Base-by-base conservation (phyloP, 64 coral and sea anemone genomes). In the Dendrophyllia cribrosa region DNA sequence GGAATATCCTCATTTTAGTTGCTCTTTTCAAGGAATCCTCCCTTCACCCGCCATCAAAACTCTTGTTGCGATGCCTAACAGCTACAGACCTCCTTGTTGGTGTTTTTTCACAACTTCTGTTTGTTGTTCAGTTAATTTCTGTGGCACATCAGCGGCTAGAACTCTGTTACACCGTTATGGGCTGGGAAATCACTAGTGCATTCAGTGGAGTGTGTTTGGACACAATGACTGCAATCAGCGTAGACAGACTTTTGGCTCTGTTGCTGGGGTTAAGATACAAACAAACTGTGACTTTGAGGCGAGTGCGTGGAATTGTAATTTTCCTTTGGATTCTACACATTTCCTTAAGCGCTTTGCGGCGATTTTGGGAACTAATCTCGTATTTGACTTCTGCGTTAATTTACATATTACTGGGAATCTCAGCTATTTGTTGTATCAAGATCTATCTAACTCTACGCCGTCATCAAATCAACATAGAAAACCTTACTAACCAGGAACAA, bases 231-330 rank as follows among this genome's bases (percentile, higher is more conserved):
- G 46, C 72, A 75, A 75, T 75, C 19, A 51, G 72, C 19, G 4
- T 75, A 7, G 72, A 75, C 72, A 75, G 72, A 75, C 72, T 75
- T 9, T 17, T 47, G 14, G 72, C 72, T 75, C 45, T 75, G 4
- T 75, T 17, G 2, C 20, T 75, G 15, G 44, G 72, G 19, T 20
- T 75, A 14, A 43, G 7, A 17, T 50, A 74, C 71, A 74, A 15
- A 11, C 4, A 15, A 6, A 47, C 3, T 3, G 44, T 74, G 4
- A 74, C 71, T 74, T 47, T 74, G 43, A 47, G 16, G 14, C 43
- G 71, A 47, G 14, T 47, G 4, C 43, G 12, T 1, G 34, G 34
- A 47, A 17, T 47, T 14, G 3, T 74, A 5, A 74, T 74, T 48
- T 19, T 13, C 3, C 3, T 45, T 17, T 74, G 71, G 71, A 12